Percentiles rank a stretch among this genome's conserved stretches.
Conservation (phyloP, 2,888 invertebrate genomes). For the Acleris sparsana region DNA sequence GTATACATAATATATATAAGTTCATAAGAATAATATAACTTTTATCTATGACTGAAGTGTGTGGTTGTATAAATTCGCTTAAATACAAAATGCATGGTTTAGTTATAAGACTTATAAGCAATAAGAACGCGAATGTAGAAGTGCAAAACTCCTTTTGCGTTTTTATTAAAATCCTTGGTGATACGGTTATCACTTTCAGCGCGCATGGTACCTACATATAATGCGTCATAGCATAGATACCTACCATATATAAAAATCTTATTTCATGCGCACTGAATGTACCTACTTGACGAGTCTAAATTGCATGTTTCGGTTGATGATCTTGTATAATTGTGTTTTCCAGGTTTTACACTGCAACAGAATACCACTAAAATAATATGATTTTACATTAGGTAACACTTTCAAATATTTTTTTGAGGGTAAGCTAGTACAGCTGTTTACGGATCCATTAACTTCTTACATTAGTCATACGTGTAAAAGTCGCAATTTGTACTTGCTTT, state of each 20-base stretch:
- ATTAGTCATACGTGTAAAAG: too few species aligned
- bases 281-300: not conserved
- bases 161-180: slow-evolving; percentile 10
- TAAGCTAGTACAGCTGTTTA: not conserved
- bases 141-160: slow-evolving; percentile 20
- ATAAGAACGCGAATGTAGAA: slow-evolving; percentile 6
- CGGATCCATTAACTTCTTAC: too few species aligned
- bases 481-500: too few species aligned
- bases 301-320: slow-evolving; percentile 33
- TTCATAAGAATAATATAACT: slow-evolving; percentile 1
- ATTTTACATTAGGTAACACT: not conserved
- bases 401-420: not conserved
- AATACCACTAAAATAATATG: not conserved
- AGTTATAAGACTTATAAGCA: slow-evolving; percentile 39
- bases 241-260: too few species aligned
- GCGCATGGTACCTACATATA: too few species aligned
- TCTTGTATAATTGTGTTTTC: slow-evolving; percentile 12
- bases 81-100: slow-evolving; percentile 56
- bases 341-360: not conserved
- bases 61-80: slow-evolving; percentile 32
- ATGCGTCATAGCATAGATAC: too few species aligned
- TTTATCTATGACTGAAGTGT: slow-evolving; percentile 9
- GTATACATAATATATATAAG: not conserved
- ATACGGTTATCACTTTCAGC: slow-evolving; percentile 1
- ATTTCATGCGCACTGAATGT: too few species aligned